Conservation (phyloP, 2,113 vertebrate genomes). For the Nibea albiflora region DNA sequence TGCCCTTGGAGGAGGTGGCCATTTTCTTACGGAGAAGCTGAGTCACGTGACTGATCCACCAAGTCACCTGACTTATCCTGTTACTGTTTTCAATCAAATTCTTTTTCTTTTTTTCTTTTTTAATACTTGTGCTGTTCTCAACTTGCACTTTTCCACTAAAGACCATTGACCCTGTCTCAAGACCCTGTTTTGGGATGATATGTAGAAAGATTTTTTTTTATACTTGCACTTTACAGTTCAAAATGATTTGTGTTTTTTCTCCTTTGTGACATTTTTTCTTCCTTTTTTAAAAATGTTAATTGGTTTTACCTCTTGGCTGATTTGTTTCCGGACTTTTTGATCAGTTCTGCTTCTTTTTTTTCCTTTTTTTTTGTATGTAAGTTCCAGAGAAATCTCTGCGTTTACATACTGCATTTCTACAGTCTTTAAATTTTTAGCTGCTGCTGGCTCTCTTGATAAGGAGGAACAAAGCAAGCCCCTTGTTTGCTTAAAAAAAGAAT, state of each 20-base stretch:
- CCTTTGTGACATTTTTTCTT: constrained; percentile 57
- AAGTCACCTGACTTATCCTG: constrained; percentile 64
- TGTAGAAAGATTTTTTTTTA: constrained; percentile 79
- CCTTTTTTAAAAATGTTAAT: constrained; percentile 63
- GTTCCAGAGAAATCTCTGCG: constrained; percentile 62
- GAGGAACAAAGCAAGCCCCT: constrained; percentile 74
- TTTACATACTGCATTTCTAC: constrained; percentile 78
- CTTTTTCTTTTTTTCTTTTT: constrained; percentile 6
- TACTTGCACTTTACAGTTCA: constrained; percentile 87
- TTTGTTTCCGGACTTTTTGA: constrained; percentile 69
- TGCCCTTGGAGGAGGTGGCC: constrained; percentile 85
- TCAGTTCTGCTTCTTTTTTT: constrained; percentile 37
- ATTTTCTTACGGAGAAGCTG: constrained; percentile 84
- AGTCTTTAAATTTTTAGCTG: constrained; percentile 74
- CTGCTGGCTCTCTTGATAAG: constrained; percentile 72
- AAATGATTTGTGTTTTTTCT: constrained; percentile 70
- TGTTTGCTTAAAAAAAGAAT: constrained; percentile 71
- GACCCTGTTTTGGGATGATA: constrained; percentile 70
- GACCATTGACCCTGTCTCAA: constrained; percentile 80
- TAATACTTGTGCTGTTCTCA: constrained; percentile 78
- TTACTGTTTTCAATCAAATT: constrained; percentile 68
- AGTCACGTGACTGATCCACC: constrained; percentile 60
- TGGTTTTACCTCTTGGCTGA: constrained; percentile 77
- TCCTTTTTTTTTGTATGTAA: constrained; percentile 43
- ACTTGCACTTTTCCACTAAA: constrained; percentile 87